A percentile compares a stretch with the other conserved stretches of the same genome.
Conservation (phyloP, 2,888 invertebrate species). For the Lamellibrachia satsuma region DNA sequence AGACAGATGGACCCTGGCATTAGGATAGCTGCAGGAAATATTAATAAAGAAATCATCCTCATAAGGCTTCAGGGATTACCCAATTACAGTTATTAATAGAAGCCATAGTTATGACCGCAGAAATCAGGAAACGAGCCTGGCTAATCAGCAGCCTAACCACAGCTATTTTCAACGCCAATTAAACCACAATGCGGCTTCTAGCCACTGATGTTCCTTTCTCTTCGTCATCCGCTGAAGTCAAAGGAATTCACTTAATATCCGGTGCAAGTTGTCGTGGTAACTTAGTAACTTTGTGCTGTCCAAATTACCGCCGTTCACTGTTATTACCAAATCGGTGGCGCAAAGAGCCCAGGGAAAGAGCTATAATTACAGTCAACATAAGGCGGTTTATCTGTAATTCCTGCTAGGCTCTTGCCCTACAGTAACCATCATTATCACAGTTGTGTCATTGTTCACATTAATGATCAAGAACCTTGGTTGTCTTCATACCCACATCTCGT, state of each 20-base stretch:
- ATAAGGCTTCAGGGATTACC: background rate
- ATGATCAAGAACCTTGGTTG: background rate
- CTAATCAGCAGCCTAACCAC: conserved; percentile 1
- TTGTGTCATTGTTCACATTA: background rate
- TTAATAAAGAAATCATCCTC: background rate
- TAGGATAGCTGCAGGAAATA: background rate
- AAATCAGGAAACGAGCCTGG: background rate
- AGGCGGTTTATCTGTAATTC: conserved; percentile 17
- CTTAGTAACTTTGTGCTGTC: background rate
- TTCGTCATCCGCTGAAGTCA: background rate
- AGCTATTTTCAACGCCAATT: conserved; percentile 9
- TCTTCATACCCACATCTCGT: background rate
- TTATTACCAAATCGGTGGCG: background rate
- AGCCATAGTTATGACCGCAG: conserved; percentile 12
- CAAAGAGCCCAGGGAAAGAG: background rate
- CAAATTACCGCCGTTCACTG: conserved; percentile 1
- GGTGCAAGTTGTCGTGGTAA: conserved; percentile 3
- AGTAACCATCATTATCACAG: background rate
- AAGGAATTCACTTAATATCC: conserved; percentile 17
- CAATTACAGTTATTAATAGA: conserved; percentile 6
- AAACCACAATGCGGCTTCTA: conserved; percentile 10
- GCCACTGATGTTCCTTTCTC: background rate
- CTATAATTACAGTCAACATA: background rate
- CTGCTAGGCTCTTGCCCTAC: background rate
- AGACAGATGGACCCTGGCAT: background rate